Evolutionary conservation across 2,113 vertebrate genomes (phyloP), one percentile per base, ranked within the genome.

Genomic region (Dendropsophus ebraccatus): DNA sequence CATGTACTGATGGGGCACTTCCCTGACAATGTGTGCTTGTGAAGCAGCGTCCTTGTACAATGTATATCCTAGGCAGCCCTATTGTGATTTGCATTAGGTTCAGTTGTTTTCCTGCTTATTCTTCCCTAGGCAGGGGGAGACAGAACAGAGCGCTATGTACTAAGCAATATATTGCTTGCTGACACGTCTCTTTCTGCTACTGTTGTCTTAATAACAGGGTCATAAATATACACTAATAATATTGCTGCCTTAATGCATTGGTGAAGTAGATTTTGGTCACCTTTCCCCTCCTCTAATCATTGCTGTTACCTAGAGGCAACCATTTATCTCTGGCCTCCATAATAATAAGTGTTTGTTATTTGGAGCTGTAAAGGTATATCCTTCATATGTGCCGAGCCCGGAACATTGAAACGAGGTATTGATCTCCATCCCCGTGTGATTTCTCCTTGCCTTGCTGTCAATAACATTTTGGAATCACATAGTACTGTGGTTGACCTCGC

Each of bases 371-470:
- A 97, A 97, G 95, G 96, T 95, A 96, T 95, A 97, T 94, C 96
- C 96, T 94, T 96, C 96, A 96, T 97, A 95, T 96, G 95, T 95
- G 94, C 91, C 94, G 94, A 94, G 95, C 94, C 95, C 96, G 96
- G 96, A 96, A 92, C 93, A 91, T 94, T 95, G 95, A 98, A 98
- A 98, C 96, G 95, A 98, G 95, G 94, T 99, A 99, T 99, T 96
- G 98, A 99, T 99, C 96, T 94, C 93, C 94, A 94, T 95, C 96
- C 96, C 97, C 97, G 95, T 96, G 97, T 96, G 96, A 99, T 99
- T 98, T 98, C 96, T 97, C 96, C 96, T 95, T 92, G 94, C 93
- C 90, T 94, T 89, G 90, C 96, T 96, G 97, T 99, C 97, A 96
- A 98, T 98, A 98, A 95, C 94, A 85, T 94, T 96, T 96, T 96